Base-by-base conservation (phyloP, 1,140 invertebrate species). In the Meloidogyne hapla region DNA sequence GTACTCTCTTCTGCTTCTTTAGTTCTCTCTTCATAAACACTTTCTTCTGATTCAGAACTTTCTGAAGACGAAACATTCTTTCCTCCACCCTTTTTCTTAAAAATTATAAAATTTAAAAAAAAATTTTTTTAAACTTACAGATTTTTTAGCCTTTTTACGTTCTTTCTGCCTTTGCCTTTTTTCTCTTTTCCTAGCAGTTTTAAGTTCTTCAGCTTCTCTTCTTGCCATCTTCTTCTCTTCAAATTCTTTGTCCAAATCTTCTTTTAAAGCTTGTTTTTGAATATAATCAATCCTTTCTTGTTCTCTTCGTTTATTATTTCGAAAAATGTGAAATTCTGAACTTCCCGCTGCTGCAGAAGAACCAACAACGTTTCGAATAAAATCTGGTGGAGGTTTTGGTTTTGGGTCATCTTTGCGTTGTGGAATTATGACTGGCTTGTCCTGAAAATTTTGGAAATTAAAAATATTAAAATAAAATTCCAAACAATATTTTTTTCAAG, bases 311-410 rank as follows among this genome's bases (percentile, higher is more conserved):
- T 83, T 68, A 70, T 84, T 84, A 69, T 84, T 84, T 75, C 84
- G 82, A 75, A 77, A 74, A 69, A 85, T 85, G 70, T 85, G 84
- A 68, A 85, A 85, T 56, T 85, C 84, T 18, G 84, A 81, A 74
- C 83, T 85, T 42, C 84, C 74, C 26, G 84, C 84, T 13, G 84
- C 84, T 13, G 84, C 84, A n/a, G 84, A 86, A 12, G 84, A 85
- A 33, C 84, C 84, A 66, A 85, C 79, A 28, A 80, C 80, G 69
- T 80, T 80, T 8, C 79, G 65, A 28, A 80, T 69, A 67, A 83
- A 80, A 38, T 80, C 79, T 13, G 80, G 75, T 2, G 79, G 79
- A 21, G 74, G 33, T 64, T 76, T 81, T 26, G 80, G 80, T 21
- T 83, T 80, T 23, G n/a, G 23, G 63, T 66, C 74, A 77, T 80